Base-by-base conservation (phyloP, 35 echinoderm and acorn worm species). In the Patiria miniata region DNA sequence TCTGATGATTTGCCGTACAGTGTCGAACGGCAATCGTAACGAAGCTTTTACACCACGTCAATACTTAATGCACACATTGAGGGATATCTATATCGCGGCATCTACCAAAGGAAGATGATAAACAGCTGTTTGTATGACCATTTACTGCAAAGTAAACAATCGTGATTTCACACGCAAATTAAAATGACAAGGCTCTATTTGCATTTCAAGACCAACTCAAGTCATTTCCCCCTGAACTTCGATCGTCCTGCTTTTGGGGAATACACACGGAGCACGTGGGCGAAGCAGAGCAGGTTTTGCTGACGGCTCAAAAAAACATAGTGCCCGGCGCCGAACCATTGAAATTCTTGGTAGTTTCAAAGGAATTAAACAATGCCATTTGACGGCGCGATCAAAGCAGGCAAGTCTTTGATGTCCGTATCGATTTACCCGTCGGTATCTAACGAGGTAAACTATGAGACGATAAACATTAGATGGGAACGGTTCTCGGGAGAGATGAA, bases 291-390 rank as follows among this genome's bases (percentile, higher is more conserved):
- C 65, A 22, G 34, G 26, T 73, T 73, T 0, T 73, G 65, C 65
- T 73, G 65, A 73, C 18, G 34, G 65, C 34, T 73, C 29, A 34
- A 26, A 73, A 73, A 28, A 18, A 73, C 29, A 1, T 23, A 1
- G 26, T 7, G 6, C 65, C 65, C 29, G 65, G 7, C 34, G 65
- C n/a, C 1, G 21, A 23, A 32, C 23, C 58, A 47, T 47, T 47
- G 4, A 61, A 10, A 69, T 69, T 73, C 65, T 73, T 23, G 19
- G 29, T 23, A 28, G 65, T 73, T 73, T 73, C 65, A 73, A 30
- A 73, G 65, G 65, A 73, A 73, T 73, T 73, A 34, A 73, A 73
- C 65, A 73, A 73, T 73, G 65, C 26, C 65, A 30, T 73, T 73
- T 73, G 65, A 73, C 65, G 65, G 65, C 29, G 65, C 23, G 65